Conservation (phyloP, 30 jellyfish, hydroid and myxozoan genomes). For the Turritopsis dohrnii region DNA sequence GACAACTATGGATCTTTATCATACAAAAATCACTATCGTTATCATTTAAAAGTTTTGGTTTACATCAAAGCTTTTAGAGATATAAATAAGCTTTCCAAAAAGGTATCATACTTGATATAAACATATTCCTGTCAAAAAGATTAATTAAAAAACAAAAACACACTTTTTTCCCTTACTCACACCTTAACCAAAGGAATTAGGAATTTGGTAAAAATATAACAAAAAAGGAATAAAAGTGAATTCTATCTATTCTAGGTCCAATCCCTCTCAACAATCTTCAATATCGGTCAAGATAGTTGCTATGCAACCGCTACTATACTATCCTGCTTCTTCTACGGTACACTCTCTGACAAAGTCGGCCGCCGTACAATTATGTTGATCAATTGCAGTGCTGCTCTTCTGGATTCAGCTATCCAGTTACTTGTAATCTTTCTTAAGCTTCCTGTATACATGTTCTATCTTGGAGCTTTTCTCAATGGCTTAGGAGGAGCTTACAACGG, state of each 20-base stretch:
- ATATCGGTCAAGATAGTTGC: conserved; percentile 40
- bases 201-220: too few species aligned
- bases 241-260: background rate
- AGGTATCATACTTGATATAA: too few species aligned
- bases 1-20: too few species aligned
- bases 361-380: conserved; percentile 49
- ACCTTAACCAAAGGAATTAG: too few species aligned
- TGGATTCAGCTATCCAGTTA: conserved; percentile 29
- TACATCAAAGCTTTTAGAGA: too few species aligned
- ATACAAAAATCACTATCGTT: too few species aligned
- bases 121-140: too few species aligned
- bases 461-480: conserved; percentile 59
- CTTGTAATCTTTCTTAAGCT: conserved; percentile 43
- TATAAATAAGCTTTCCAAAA: too few species aligned
- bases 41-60: too few species aligned
- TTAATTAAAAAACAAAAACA: too few species aligned
- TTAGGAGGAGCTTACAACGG: conserved; percentile 70
- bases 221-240: too few species aligned
- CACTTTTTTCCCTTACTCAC: too few species aligned
- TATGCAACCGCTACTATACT: conserved; percentile 48
- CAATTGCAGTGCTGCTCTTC: conserved; percentile 18
- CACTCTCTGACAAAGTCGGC: conserved; percentile 71
- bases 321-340: conserved; percentile 51
- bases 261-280: conserved; percentile 36
- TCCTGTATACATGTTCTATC: conserved; percentile 36